Percentiles rank a stretch among this genome's conserved stretches.
Conservation (phyloP, 2,797 vertebrate genomes). For the Rhadinocentrus ornatus region DNA sequence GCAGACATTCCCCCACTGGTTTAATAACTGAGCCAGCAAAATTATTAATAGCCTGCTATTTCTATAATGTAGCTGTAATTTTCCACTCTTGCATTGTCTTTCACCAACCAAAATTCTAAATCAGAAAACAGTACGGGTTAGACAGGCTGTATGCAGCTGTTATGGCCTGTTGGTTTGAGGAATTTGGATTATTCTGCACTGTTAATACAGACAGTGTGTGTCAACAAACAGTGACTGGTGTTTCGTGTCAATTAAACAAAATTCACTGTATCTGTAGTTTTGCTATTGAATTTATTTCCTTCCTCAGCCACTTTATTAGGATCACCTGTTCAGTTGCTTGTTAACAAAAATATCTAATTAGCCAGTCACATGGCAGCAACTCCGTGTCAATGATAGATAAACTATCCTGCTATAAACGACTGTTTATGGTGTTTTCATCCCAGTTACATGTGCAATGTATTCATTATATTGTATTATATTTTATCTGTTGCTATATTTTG, state of each 20-base stretch:
- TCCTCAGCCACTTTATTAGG: not conserved
- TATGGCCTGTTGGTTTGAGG: not conserved
- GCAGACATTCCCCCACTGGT: not conserved
- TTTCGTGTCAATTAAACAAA: not conserved
- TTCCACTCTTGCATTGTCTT: not conserved
- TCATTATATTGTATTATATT: no score
- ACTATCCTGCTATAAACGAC: no score
- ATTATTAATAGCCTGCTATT: not conserved
- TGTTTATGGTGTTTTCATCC: no score
- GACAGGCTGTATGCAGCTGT: not conserved
- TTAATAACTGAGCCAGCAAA: not conserved
- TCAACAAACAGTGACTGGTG: not conserved
- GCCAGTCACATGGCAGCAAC: no score
- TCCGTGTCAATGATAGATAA: no score
- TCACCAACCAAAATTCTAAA: not conserved
- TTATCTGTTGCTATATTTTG: no score
- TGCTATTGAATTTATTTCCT: not conserved
- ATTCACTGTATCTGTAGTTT: not conserved
- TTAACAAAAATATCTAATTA: no score
- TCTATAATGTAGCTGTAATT: not conserved
- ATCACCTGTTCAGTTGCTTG: no score
- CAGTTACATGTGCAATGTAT: no score
- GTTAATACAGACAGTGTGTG: not conserved
- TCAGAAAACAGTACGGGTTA: not conserved
- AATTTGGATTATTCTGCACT: not conserved